Conservation (phyloP, 2,113 vertebrate genomes). For the Trichomycterus rosablanca region DNA sequence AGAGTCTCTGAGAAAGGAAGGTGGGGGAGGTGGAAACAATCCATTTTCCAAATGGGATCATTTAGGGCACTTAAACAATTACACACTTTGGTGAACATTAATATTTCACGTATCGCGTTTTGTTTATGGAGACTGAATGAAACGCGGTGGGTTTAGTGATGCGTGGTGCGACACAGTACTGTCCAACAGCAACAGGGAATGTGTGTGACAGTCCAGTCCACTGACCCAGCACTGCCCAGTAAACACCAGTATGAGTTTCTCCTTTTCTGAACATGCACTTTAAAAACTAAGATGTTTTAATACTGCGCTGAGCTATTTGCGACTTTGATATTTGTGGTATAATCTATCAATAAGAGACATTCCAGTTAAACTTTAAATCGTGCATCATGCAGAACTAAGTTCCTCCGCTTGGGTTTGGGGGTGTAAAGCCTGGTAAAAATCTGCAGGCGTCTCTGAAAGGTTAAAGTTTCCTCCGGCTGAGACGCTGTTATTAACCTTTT, state of each 20-base stretch:
- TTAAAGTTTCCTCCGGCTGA: constrained; percentile 45
- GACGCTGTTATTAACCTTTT: constrained; percentile 57
- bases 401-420: constrained; percentile 34
- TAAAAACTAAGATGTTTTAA: too few species aligned
- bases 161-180: neutral
- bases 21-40: constrained; percentile 73
- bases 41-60: constrained; percentile 80
- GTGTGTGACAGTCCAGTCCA: too few species aligned
- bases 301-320: constrained; percentile 3
- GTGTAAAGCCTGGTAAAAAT: constrained; percentile 43
- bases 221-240: too few species aligned
- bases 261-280: too few species aligned
- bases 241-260: too few species aligned
- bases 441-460: constrained; percentile 53
- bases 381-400: constrained; percentile 30
- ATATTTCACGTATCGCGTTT: constrained; percentile 73
- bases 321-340: constrained; percentile 38
- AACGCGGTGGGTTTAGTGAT: constrained; percentile 36
- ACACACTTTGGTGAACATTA: constrained; percentile 70
- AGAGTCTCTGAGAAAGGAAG: constrained; percentile 57
- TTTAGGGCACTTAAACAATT: constrained; percentile 87
- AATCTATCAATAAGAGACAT: constrained; percentile 41
- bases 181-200: neutral
- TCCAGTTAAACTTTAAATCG: constrained; percentile 18
- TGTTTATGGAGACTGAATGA: constrained; percentile 65